Evolutionary conservation across 2,113 vertebrate genomes (phyloP).

Genomic region (Oncorhynchus kisutch): DNA sequence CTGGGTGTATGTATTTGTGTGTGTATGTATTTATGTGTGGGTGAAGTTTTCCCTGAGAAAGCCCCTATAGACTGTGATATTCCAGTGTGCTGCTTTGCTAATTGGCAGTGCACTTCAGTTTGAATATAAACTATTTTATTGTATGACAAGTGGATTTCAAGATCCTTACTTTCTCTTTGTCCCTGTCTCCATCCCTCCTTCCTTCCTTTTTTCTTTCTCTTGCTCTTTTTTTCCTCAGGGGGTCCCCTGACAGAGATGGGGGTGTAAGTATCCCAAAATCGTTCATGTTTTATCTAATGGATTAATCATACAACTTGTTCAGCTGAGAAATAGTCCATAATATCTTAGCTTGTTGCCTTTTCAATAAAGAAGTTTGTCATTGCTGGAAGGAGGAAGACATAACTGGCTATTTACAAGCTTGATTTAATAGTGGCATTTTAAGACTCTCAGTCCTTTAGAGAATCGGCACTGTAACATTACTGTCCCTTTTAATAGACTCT

Average conservation of each 20-base stretch:
- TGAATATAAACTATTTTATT: slow-evolving; percentile 12
- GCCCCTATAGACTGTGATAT: not conserved
- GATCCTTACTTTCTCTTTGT: slow-evolving; percentile 15
- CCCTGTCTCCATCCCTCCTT: slow-evolving; percentile 11
- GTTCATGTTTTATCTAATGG: not conserved
- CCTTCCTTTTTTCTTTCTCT: slow-evolving; percentile 18
- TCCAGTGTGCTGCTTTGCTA: not conserved
- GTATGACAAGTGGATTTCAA: slow-evolving; percentile 25
- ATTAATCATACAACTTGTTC: not conserved
- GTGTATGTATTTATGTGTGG: not conserved
- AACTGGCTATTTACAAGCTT: not conserved
- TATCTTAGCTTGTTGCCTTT: not conserved
- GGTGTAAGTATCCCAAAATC: slow-evolving; percentile 82
- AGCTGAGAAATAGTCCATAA: not conserved
- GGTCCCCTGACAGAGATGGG: slow-evolving; percentile 94
- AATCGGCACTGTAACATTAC: not conserved
- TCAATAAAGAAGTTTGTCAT: not conserved
- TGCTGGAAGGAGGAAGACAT: not conserved
- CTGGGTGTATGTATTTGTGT: not conserved
- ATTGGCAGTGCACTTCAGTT: slow-evolving; percentile 36
- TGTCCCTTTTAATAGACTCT: not conserved
- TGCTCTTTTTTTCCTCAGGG: slow-evolving; percentile 72
- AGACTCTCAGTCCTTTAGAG: not conserved
- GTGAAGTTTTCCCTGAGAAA: not conserved
- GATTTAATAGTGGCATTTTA: not conserved